Base-by-base conservation (phyloP, 1,140 invertebrate genomes). In the Rhynchophorus ferrugineus region DNA sequence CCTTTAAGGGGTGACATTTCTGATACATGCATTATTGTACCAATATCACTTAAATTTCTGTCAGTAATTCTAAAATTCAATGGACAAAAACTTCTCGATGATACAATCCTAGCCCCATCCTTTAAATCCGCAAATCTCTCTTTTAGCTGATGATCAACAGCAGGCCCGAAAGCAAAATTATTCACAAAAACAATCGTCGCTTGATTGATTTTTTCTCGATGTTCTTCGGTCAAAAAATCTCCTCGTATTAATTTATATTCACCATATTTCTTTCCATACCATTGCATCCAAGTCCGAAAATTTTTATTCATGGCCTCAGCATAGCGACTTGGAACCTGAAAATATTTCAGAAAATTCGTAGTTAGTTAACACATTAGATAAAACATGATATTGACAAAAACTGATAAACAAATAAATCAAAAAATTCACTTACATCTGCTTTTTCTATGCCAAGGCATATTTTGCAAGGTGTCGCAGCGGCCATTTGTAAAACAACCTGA, bases 31-130 rank as follows among this genome's bases (percentile, higher is more conserved):
- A 98, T 96, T 64, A 98, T 98, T 34, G 94, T 95, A 47, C 94
- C 95, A 68, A 98, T 97, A 77, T 98, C 95, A 81, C 79, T 75
- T 58, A 81, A 70, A 61, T 82, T 83, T 64, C 91, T 74, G 74
- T 97, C 94, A 8, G 94, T 96, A 64, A 98, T 97, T 60, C 95
- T 80, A 78, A 98, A 98, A 74, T 98, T 98, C 18, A 96, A 75
- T 2, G 94, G 93, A 75, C 95, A 98, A 74, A 98, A 98, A 54
- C 92, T 92, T 72, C 96, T 97, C 9, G 95, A 98, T n/a, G 95
- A 98, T 14, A 98, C 92, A 57, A 98, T 95, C 63, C 90, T 82
- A 11, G 95, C 92, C 54, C 91, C 91, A 73, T 98, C 95, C 63
- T 89, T 89, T 59, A 98, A 80, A 72, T 98, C 94, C 13, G 91